Base-by-base conservation (phyloP, 2,888 invertebrate genomes). In the Cataglyphis albicans region DNA sequence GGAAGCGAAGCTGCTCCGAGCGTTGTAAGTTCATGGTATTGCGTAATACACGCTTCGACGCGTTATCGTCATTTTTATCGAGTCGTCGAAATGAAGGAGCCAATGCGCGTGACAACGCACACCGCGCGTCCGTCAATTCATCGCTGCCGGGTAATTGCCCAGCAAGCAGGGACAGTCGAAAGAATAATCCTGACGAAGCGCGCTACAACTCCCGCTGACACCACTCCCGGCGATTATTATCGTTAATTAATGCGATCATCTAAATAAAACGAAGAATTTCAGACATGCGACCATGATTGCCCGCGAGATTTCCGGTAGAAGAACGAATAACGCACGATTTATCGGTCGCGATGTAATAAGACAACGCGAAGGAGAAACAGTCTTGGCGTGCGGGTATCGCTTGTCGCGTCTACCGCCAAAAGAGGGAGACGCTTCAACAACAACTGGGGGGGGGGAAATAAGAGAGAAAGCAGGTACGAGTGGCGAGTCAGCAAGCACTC, bases 261-360 rank as follows among this genome's bases (percentile, higher is more conserved):
- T 7, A 18, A 25, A 5, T 18, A 80, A 70, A 70, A 76, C n/a
- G 67, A 78, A 59, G 44, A 70, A 59, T 70, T 15, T 18, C 32
- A 44, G 21, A 59, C 52, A 55, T 55, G 65, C 52, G 76, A 35
- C 57, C 15, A 59, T 29, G 38, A 21, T 29, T 7, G 29, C 38
- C 35, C 32, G 78, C 63, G n/a, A 76, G 76, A 81, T 67, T 65
- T 76, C 59, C 67, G 78, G 44, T 59, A 59, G 25, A 55, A 61
- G 68, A 35, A 41, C 65, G 55, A n/a, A 48, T 74, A 48, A 52
- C 35, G 32, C 59, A 59, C 44, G 63, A n/a, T 81, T 84, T 86
- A 86, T 87, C 84, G 82, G 74, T 85, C 80, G 48, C 55, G 75
- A 25, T 25, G 70, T 83, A 88, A 85, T 72, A 85, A 88, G 83